Base-by-base conservation (phyloP, 2,797 vertebrate genomes). In the Clangula hyemalis region DNA sequence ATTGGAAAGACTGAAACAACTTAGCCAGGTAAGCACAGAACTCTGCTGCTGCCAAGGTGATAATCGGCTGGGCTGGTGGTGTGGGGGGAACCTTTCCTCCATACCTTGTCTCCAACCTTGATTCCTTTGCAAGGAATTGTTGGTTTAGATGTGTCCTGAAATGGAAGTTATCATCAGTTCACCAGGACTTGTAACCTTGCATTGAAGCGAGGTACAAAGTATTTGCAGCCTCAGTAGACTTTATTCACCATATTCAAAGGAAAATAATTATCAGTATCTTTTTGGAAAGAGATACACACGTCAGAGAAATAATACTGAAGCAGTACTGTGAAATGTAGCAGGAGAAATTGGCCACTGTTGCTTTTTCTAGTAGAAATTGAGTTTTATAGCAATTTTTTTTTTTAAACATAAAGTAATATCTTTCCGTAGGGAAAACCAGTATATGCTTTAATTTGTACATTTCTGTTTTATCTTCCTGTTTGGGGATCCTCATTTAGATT, bases 11-110 rank as follows among this genome's bases (percentile, higher is more conserved):
- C 95, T 98, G 54, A 96, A 94, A 47, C 97, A 69, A 4, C 92
- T 97, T 30, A 97, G 96, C 92, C 98, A 98, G 97, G 98, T 99
- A 87, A 95, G 94, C 76, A 4, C 47, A 73, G 39, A 78, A 38
- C 34, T 61, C 3, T 24, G 7, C 11, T 4, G 2, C 20, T 72
- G 41, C 54, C 76, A 60, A 27, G 62, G 57, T 69, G 36, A 32
- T 71, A 6, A 12, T 25, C 21, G 8, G 5, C 8, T 34, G 2
- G 2, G 34, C 22, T 13, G 22, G 38, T 13, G 17, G 34, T 10
- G 10, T 10, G 36, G 16, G 10, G 10, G 36, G 25, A 19, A 14
- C 24, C 22, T 32, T 65, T 49, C 13, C n/a, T 61, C 47, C 4
- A 1, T 22, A 15, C 13, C 16, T 13, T 10, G 19, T 39, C 24